Conservation (phyloP, 2,797 vertebrate species). For the Podarcis siculus region DNA sequence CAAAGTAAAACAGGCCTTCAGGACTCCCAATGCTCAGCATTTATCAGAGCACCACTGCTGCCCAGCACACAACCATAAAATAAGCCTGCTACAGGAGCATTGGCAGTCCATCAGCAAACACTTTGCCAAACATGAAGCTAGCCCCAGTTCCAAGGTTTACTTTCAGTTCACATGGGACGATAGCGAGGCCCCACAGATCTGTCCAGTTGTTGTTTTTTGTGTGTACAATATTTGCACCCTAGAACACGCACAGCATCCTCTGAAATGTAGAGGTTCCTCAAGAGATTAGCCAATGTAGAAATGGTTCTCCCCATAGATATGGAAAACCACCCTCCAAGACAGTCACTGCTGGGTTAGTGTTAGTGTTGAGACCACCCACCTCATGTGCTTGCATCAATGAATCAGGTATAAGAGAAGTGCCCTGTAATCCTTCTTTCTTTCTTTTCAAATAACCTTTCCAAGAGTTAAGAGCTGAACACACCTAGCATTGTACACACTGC, state of each 20-base stretch:
- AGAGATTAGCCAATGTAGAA: neutral
- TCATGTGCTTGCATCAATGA: neutral
- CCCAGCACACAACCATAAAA: neutral
- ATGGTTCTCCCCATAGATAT: neutral
- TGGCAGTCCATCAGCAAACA: neutral
- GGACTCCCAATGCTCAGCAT: too few relatives aligned
- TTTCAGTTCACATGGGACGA: neutral
- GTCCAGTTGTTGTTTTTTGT: neutral
- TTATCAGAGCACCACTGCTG: neutral
- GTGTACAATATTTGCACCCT: neutral
- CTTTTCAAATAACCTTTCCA: slow-evolving; percentile 39
- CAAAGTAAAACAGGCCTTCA: too few relatives aligned
- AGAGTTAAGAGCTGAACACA: slow-evolving; percentile 49
- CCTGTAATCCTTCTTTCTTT: neutral
- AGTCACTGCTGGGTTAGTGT: neutral
- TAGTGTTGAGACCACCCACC: too few relatives aligned
- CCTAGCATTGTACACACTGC: slow-evolving; percentile 43
- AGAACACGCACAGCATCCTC: neutral
- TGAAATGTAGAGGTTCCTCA: neutral
- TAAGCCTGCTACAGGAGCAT: neutral
- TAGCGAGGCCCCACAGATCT: neutral
- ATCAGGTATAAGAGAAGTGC: neutral
- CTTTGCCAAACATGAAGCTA: neutral
- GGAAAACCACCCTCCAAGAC: neutral
- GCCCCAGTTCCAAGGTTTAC: neutral